phyloP scores from a whole-genome alignment of 2,888 invertebrate genomes.

The Lydus trimaculatus region DNA sequence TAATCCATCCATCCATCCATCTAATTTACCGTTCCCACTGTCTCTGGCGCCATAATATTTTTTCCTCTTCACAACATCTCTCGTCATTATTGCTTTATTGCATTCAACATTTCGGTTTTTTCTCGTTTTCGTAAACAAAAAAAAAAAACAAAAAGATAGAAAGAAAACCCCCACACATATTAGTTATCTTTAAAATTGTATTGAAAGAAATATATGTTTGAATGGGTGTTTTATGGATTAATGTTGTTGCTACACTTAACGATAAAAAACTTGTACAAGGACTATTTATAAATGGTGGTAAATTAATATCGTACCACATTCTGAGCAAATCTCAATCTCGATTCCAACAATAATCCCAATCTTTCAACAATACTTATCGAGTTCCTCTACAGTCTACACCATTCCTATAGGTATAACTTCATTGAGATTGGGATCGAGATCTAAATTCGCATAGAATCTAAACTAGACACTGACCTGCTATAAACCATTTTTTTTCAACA shows the following conservation, averaged over 20 bases:
- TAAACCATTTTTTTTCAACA: too few species aligned
- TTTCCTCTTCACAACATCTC: not conserved
- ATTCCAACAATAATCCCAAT: not conserved
- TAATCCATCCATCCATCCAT: not conserved
- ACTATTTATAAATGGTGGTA: not conserved
- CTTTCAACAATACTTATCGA: too few species aligned
- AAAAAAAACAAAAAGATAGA: not conserved
- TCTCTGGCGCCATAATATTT: not conserved
- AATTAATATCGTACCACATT: not conserved
- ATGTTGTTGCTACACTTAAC: not conserved
- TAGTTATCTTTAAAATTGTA: slow-evolving; percentile 2
- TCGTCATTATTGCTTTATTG: not conserved
- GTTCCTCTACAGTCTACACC: too few species aligned
- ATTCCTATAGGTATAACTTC: too few species aligned
- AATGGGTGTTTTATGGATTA: not conserved
- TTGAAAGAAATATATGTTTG: slow-evolving; percentile 4
- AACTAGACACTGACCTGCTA: too few species aligned
- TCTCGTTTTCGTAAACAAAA: not conserved
- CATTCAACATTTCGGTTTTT: not conserved
- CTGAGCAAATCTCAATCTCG: not conserved
- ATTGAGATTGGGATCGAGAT: too few species aligned
- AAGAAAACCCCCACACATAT: not conserved
- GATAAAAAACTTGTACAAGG: not conserved
- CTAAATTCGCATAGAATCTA: too few species aligned
- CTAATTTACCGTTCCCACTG: not conserved